Base-by-base conservation (phyloP, 2,888 invertebrate species). In the Epinotia demarniana region DNA sequence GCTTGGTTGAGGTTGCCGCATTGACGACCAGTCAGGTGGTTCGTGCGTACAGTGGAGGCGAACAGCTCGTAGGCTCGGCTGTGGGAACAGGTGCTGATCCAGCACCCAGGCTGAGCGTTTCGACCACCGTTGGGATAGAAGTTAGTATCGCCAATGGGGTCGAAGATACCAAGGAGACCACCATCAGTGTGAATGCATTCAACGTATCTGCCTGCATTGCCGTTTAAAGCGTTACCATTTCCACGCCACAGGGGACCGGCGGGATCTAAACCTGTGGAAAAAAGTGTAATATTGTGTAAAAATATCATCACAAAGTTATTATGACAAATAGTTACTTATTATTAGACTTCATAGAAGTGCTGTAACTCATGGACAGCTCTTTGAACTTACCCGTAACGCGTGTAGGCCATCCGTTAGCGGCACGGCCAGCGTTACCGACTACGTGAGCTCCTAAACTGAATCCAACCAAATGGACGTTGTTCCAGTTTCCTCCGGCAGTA, bases 361-460 rank as follows among this genome's bases (percentile, higher is more conserved):
- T 49, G 5, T 5, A 16, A 12, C 49, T 49, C 49, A 3, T 49
- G 6, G 4, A 13, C 16, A 49, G 49, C 16, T 49, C 16, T 5
- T 67, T 19, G 39, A 27, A 74, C 74, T 23, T 76, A 92, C 92
- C 92, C 63, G 92, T 92, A 19, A 92, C 80, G 73, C 91, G 86
- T 2, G n/a, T n/a, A 39, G 39, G 39, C 8, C 8, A 39, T 1
- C 87, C 81, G 9, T 84, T 79, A 49, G 84, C 81, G 0, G 77
- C 77, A 6, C 91, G 88, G 3, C 92, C 91, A 73, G 90, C 90
- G 27, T 82, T 86, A 2, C 92, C 92, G 0, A 90, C 90, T 9
- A 91, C 81, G 75, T 92, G 92, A 77, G 92, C 92, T 4, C 93
- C 93, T 78, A 92, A 86, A 80, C 93, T 92, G 85, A 88, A 89